Percentiles rank a stretch among this genome's conserved stretches.
Conservation (phyloP, 1,140 invertebrate species). For the Carposina sasakii region DNA sequence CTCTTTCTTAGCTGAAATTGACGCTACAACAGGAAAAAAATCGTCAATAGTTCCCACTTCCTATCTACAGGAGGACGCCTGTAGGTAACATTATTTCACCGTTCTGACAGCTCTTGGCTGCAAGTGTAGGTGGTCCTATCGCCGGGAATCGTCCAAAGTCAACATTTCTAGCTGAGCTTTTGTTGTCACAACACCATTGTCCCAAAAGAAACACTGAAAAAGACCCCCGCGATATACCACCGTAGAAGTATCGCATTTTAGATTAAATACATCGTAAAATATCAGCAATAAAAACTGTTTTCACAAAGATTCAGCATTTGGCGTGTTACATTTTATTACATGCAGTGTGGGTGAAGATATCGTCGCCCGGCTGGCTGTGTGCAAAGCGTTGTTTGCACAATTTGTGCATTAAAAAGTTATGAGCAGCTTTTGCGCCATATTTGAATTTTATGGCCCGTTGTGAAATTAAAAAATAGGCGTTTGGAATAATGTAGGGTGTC, state of each 20-base stretch:
- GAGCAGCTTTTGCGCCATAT: conserved; percentile 37
- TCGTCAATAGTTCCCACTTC: not conserved
- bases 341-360: conserved; percentile 1
- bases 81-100: conserved; percentile 30
- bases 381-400: conserved; percentile 26
- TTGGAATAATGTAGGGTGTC: no score
- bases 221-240: conserved; percentile 28
- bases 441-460: no score
- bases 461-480: no score
- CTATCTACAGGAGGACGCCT: not conserved
- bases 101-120: conserved; percentile 31
- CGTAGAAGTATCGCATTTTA: conserved; percentile 19
- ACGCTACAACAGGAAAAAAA: no score
- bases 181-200: conserved; percentile 44
- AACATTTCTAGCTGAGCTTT: conserved; percentile 45
- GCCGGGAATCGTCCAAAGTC: conserved; percentile 33
- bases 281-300: conserved; percentile 29
- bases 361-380: conserved; percentile 8
- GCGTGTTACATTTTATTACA: not conserved
- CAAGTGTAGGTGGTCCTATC: conserved; percentile 39
- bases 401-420: conserved; percentile 31
- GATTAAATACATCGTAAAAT: conserved; percentile 32
- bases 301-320: conserved; percentile 32
- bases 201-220: conserved; percentile 19
- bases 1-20: no score